Evolutionary conservation across 2,113 vertebrate genomes (phyloP).

Genomic region (Dasyornis broadbenti): DNA sequence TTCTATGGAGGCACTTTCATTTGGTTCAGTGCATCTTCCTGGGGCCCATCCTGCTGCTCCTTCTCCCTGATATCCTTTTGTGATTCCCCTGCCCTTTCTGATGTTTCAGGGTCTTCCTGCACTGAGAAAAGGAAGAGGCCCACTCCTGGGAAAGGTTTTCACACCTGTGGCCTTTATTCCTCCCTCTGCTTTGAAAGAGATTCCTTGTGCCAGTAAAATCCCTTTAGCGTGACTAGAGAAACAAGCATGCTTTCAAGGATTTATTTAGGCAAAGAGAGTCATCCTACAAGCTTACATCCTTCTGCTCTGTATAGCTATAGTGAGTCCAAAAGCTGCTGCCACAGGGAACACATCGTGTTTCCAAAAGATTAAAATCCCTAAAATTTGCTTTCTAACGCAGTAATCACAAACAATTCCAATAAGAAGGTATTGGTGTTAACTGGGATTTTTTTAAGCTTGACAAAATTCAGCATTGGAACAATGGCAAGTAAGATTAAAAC

Average conservation of each 20-base stretch:
- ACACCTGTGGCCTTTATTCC: neutral
- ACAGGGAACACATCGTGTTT: neutral
- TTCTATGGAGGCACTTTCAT: neutral
- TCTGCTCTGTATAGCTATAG: neutral
- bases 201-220: neutral
- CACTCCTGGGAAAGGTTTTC: neutral
- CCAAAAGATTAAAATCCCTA: neutral
- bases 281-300: neutral
- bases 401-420: neutral
- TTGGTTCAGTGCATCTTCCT: neutral
- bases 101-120: neutral
- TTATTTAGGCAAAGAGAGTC: neutral
- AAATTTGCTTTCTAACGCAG: neutral
- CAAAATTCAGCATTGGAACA: neutral
- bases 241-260: neutral
- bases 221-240: rapidly evolving
- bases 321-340: neutral
- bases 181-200: neutral
- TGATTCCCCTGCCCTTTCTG: neutral
- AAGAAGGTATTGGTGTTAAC: neutral
- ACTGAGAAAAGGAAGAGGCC: neutral
- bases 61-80: neutral
- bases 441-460: neutral
- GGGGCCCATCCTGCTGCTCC: neutral
- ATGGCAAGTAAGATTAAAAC: neutral